Base-by-base conservation (phyloP, 2,888 invertebrate species). In the Pheosia gnoma region DNA sequence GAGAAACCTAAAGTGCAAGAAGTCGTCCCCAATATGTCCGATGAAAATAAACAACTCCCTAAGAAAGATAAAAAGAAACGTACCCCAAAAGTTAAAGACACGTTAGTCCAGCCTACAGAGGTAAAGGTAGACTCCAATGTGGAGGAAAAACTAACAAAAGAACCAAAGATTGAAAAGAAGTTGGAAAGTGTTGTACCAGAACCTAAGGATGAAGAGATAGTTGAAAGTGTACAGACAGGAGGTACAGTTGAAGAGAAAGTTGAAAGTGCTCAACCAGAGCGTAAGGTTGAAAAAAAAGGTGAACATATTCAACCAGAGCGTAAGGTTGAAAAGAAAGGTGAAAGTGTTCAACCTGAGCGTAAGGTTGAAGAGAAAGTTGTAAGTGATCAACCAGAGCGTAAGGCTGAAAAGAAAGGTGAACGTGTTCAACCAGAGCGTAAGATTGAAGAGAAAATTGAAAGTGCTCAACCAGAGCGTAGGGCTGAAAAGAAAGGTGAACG, bases 31-130 rank as follows among this genome's bases (percentile, higher is more conserved):
- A 82, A 70, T 64, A 84, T 81, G 62, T 80, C 82, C 25, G 85
- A 85, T 60, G 85, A 89, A 75, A 83, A 87, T 49, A 87, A 85
- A 67, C 80, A 78, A 59, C 71, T 74, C n/a, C 54, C 68, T 25
- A 90, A 86, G 62, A 91, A 86, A 76, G 87, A 89, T 49, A 90
- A 89, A 79, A 89, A 84, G 79, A 89, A 89, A 75, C 79, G 83
- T 51, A 73, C 83, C 1, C 84, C 87, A 25, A 85, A 86, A 72
- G 81, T 83, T 7, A 90, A 81, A 64, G 88, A 90, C 52, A 74
- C 74, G 43, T 55, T 61, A 13, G 67, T 64, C 7, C 81, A 78
- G 69, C 36, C 63, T 13, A 66, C 74, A 13, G 71, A 74, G 9
- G 67, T 67, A 60, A 74, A 74, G 8, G 36, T 61, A 8, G 68